Base-by-base conservation (phyloP, 1,140 invertebrate species). In the Mizuhopecten yessoensis region DNA sequence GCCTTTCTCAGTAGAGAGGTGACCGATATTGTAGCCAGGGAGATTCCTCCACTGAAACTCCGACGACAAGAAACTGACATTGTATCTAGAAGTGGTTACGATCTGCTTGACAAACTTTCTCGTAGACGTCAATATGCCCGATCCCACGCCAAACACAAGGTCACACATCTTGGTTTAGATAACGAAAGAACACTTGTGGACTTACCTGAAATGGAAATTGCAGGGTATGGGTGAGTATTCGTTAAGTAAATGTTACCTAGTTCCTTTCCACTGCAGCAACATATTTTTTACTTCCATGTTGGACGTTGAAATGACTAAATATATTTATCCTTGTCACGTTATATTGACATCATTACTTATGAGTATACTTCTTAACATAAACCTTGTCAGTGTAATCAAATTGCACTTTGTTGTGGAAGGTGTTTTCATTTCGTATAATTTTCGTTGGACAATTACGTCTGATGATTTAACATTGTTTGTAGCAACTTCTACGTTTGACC, bases 131-230 rank as follows among this genome's bases (percentile, higher is more conserved):
- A 75, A 29, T 75, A 75, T 75, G 57, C 57, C 23, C 9, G 57
- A 29, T 75, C 57, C 29, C 57, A 75, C 11, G 57, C n/a, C 9
- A 75, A 75, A 75, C 57, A 9, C 2, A 75, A 75, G 11, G 23
- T 13, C 1, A 23, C 57, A 75, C 17, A 29, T 9, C 5, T 29
- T 75, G 57, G 57, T 29, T 0, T 75, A 75, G 57, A 75, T 75
- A 75, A 9, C 17, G 57, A 75, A 75, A 23, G 57, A 75, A 75
- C 57, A 29, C 29, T 75, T 29, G 57, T 75, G 57, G 23, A 75
- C 0, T 75, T n/a, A 29, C 57, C 57, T n/a, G 57, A 75, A 75
- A 75, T 75, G 57, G 57, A 75, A 75, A 75, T 75, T 75, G 57
- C 57, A n/a, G 57, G 57, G 9, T 75, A 29, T 75, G 57, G 57